A percentile compares a stretch with the other conserved stretches of the same genome.
Evolutionary conservation across 2,113 vertebrate species (phyloP).

Genomic region (Trichomycterus rosablanca): DNA sequence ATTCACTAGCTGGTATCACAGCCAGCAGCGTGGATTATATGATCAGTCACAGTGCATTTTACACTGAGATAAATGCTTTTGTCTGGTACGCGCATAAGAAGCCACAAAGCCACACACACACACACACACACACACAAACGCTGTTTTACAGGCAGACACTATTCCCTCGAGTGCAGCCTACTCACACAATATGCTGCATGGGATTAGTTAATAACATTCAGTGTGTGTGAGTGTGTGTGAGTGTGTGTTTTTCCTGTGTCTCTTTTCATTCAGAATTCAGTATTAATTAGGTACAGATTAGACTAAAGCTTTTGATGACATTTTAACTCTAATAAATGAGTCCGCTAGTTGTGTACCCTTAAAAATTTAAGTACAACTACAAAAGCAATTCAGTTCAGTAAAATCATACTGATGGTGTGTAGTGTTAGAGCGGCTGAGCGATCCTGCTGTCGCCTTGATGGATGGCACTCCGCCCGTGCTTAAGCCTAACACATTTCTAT

Average conservation of each 20-base stretch:
- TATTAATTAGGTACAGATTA: too few species aligned
- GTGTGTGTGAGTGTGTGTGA: conserved; percentile 30
- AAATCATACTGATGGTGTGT: too few species aligned
- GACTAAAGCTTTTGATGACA: conserved; percentile 9
- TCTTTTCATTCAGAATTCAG: conserved; percentile 29
- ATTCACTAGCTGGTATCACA: conserved; percentile 9
- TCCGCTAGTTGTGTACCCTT: background rate
- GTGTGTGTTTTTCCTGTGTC: conserved; percentile 14
- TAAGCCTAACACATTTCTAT: background rate
- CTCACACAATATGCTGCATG: conserved; percentile 22
- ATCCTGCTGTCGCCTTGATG: too few species aligned
- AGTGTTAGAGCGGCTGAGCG: too few species aligned
- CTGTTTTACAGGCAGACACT: conserved; percentile 10
- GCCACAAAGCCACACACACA: background rate
- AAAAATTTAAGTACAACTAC: background rate
- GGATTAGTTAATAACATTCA: conserved; percentile 26
- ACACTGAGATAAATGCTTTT: conserved; percentile 19
- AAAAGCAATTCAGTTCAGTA: background rate
- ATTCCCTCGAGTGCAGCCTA: conserved; percentile 27
- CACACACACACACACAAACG: conserved; percentile 8
- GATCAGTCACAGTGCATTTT: conserved; percentile 21
- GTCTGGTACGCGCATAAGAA: background rate
- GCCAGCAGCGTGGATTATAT: conserved; percentile 3
- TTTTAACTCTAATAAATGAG: conserved; percentile 11
- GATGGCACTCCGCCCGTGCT: too few species aligned